Evolutionary conservation across 2,888 invertebrate species (phyloP).

Genomic region (Palloptera scutellata): DNA sequence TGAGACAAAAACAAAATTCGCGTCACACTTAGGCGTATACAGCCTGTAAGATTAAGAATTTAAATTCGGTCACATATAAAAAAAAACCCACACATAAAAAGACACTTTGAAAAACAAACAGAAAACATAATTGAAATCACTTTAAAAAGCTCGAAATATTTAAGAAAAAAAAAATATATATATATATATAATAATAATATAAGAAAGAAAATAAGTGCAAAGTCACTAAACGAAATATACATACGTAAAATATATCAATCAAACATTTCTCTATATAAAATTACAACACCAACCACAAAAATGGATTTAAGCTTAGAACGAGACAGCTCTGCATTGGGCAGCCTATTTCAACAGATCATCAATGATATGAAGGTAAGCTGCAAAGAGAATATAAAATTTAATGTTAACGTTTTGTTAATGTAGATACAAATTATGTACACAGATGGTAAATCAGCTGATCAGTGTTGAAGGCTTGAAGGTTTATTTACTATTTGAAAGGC

Average conservation of each 20-base stretch:
- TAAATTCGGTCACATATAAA: no score
- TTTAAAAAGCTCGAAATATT: background rate
- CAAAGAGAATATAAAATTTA: background rate
- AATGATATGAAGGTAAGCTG: conserved; percentile 93
- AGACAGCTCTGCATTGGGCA: conserved; percentile 90
- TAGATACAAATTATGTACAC: background rate
- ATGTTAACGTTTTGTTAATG: background rate
- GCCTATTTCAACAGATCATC: conserved; percentile 93
- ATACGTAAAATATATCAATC: no score
- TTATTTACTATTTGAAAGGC: background rate
- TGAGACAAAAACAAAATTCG: no score
- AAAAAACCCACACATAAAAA: no score
- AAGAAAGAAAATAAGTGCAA: conserved; percentile 18
- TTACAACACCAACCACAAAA: conserved; percentile 27
- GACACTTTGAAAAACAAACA: no score
- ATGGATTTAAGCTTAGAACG: conserved; percentile 66
- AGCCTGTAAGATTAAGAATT: no score
- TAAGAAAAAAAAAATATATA: conserved; percentile 31
- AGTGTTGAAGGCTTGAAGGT: no score
- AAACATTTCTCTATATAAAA: no score
- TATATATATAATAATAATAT: conserved; percentile 21
- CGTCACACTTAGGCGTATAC: no score
- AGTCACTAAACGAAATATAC: no score
- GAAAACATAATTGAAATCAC: no score
- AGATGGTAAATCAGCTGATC: background rate